These are phyloP conservation scores for Hydractinia symbiolongicarpus DNA, from an alignment of 30 jellyfish, hydroid and myxozoan species.

Conservation along the genomic window DNA sequence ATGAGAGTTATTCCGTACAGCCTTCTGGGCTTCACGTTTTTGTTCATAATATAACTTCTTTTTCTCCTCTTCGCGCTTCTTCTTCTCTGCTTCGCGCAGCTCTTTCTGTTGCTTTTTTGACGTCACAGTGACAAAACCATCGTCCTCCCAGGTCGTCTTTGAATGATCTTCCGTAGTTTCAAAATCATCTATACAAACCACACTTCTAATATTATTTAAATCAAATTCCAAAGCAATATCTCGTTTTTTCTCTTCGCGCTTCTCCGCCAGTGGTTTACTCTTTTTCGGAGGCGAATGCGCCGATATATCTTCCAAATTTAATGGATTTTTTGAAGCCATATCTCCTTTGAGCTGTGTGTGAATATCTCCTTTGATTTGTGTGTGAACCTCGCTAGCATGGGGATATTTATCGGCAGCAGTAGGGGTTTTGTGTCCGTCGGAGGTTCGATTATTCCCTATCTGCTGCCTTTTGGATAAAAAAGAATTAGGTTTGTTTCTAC, in stretches of 20 bases:
- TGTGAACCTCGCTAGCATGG: conserved; percentile 14
- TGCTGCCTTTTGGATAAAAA: conserved; percentile 99
- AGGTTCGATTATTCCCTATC: conserved; percentile 75
- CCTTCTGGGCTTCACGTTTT: conserved; percentile 7
- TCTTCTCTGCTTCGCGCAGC: conserved; percentile 30
- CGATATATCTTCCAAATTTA: conserved; percentile 10
- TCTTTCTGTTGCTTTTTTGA: conserved; percentile 57
- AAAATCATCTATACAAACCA: conserved; percentile 77
- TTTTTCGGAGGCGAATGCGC: conserved; percentile 54
- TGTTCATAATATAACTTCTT: conserved; percentile 50
- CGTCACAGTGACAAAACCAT: conserved; percentile 73
- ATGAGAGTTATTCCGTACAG: conserved; percentile 7
- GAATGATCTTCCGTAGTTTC: conserved; percentile 4
- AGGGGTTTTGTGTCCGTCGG: conserved; percentile 49
- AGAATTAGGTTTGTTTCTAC: conserved; percentile 33
- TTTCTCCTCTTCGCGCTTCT: conserved; percentile 64
- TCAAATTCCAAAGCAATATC: conserved; percentile 70
- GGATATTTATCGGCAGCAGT: conserved; percentile 93
- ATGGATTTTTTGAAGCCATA: background rate
- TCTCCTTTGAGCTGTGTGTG: background rate
- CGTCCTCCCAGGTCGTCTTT: conserved; percentile 42
- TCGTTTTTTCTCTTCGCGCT: conserved; percentile 48
- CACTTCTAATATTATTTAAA: conserved; percentile 74
- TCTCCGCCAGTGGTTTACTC: conserved; percentile 40
- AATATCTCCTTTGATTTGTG: background rate